Base-by-base conservation (phyloP, 23 tunicate genomes). In the Oikopleura dioica region DNA sequence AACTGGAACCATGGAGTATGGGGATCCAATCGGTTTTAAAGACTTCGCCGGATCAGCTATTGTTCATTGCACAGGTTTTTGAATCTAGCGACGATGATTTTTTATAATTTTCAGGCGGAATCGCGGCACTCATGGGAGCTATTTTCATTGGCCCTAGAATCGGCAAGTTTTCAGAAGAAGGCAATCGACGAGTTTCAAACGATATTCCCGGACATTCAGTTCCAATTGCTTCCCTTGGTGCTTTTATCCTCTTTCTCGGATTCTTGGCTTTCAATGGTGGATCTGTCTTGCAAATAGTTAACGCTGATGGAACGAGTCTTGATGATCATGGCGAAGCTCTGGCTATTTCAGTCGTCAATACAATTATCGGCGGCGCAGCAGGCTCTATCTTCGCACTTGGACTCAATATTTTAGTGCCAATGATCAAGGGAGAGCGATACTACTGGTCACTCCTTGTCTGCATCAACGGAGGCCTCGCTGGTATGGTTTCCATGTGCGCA, bases 401-500 rank as follows among this genome's bases (percentile, higher is more conserved):
- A 1, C 35, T 81, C 28, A 81, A 84, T 78, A 79, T 77, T 51
- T 69, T 78, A 28, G 77, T 59, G 24, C 78, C 79, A 4, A 79
- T 37, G 28, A 37, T 84, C 35, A 58, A 80, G 51, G 95, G 95
- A 24, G 67, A 79, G 37, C 83, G 79, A 35, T 78, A 76, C 36
- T 88, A 88, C 50, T 88, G 87, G 95, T 88, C 95, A 28, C 68
- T 88, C 50, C 58, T 88, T 1, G 63, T 78, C 63, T 82, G 82
- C n/a, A 77, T 88, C 31, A 88, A 88, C 77, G 95, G 95, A 0
- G 95, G 82, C 37, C 59, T 88, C 44, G 84, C 88, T 55, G 95
- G 95, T 88, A 92, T 92, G 98, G 98, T 92, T 1, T 79, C 98
- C 0, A 35, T 84, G 67, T 82, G 94, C 35, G 98, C 98, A 0